Percentiles rank a stretch among this genome's conserved stretches.
phyloP scores from a whole-genome alignment of 2,888 invertebrate genomes.

The Drosophila austrosaltans region DNA sequence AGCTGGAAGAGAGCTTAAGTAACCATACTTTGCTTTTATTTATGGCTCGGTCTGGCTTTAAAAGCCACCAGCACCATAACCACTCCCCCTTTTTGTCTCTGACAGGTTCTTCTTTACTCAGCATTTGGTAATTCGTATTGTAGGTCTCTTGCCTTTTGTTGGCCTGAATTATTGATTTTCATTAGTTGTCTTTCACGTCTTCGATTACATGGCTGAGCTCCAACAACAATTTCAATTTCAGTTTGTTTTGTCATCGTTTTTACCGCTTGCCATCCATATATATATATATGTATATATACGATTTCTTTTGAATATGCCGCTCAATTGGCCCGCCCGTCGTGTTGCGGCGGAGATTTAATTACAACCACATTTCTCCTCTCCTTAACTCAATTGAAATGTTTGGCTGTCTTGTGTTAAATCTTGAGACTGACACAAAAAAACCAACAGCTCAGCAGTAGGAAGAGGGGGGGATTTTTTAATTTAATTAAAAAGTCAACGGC shows the following conservation, averaged over 20 bases:
- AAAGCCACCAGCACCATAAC: constrained; percentile 4
- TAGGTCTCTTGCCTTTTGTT: constrained; percentile 48
- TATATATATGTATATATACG: constrained; percentile 36
- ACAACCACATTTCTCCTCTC: constrained; percentile 14
- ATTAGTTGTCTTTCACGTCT: constrained; percentile 60
- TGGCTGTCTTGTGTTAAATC: constrained; percentile 32
- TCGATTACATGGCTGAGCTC: constrained; percentile 53
- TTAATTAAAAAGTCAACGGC: constrained; percentile 68
- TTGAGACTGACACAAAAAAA: constrained; percentile 32
- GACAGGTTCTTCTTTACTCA: neutral
- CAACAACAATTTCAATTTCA: constrained; percentile 55
- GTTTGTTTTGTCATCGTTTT: constrained; percentile 27
- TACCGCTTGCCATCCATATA: neutral
- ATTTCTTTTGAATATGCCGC: constrained; percentile 46
- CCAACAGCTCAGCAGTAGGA: neutral
- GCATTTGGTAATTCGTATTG: constrained; percentile 33
- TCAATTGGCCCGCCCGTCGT: constrained; percentile 25
- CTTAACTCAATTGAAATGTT: constrained; percentile 38
- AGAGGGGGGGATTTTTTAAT: constrained; percentile 53
- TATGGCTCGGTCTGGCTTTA: constrained; percentile 52
- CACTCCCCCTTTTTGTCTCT: no score
- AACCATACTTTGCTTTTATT: constrained; percentile 64
- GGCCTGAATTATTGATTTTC: constrained; percentile 75
- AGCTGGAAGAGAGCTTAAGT: constrained; percentile 49
- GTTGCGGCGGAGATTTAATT: constrained; percentile 51